Base-by-base conservation (phyloP, 37 sponge, comb jelly and placozoan species). In the Tethya wilhelma region DNA sequence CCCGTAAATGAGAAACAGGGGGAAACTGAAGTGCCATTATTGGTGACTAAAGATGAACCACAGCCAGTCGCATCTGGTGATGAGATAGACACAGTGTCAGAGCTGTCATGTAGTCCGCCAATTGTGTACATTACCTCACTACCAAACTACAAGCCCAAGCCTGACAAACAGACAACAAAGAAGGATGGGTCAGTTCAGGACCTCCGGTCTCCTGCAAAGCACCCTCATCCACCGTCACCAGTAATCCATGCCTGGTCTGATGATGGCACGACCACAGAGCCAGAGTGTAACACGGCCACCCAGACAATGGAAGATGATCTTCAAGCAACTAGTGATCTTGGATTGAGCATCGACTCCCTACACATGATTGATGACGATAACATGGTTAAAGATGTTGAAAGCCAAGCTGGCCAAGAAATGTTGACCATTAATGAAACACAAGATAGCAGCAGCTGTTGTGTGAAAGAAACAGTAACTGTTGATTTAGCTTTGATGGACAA, bases 241-340 rank as follows among this genome's bases (percentile, higher is more conserved):
- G 63, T 6, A n/a, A 26, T 25, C 28, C 63, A 7, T 25, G 26
- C 63, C 14, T 49, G 9, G 9, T 49, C 53, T 14, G 9, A 14
- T 49, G 53, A 49, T 9, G 14, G 14, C 14, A 14, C 14, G 14
- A 9, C 14, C 53, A 49, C 53, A 9, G 14, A 9, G 14, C 53
- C 53, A 49, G 53, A 14, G 53, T 9, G 14, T 49, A 9, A 49
- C 53, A 49, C 14, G 9, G 53, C 9, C 53, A 49, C 14, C 9
- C 14, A 19, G 53, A 49, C 14, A 19, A 14, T 49, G 14, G 63
- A 12, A 26, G 63, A 60, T n/a, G 28, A 60, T 23, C 28, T 60
- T n/a, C 11, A 60, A 26, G 63, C 22, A 26, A 60, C 63, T 6
- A 60, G 63, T 60, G 63, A 60, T 60, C 63, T 60, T 60, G 63